These are phyloP conservation scores for Eufriesea mexicana DNA, from an alignment of 1,140 invertebrate species.

Conservation along the genomic window DNA sequence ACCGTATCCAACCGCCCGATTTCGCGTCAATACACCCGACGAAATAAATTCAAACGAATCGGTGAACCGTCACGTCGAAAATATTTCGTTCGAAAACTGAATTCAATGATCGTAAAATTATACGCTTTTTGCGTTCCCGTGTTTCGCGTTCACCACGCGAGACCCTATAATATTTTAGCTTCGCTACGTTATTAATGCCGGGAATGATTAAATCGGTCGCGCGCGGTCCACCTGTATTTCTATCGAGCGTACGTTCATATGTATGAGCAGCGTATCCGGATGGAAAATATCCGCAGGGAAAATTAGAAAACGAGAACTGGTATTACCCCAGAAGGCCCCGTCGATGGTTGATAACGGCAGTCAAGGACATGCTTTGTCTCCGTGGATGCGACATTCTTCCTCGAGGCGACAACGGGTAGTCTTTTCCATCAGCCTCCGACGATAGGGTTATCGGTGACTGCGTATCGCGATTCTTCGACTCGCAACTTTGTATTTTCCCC, in stretches of 20 bases:
- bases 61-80: conserved; percentile 28
- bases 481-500: conserved; percentile 13
- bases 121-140: conserved; percentile 17
- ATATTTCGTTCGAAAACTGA: conserved; percentile 43
- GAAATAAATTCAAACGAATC: conserved; percentile 40
- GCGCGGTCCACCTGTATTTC: neutral
- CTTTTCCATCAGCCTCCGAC: conserved; percentile 40
- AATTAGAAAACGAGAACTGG: neutral
- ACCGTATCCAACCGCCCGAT: neutral
- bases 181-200: conserved; percentile 27
- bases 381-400: conserved; percentile 69
- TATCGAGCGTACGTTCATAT: no score
- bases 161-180: conserved; percentile 12
- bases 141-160: conserved; percentile 8
- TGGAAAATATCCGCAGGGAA: neutral
- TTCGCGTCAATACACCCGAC: conserved; percentile 26
- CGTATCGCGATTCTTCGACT: conserved; percentile 43
- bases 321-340: conserved; percentile 75
- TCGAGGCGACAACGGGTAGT: conserved; percentile 55
- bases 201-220: neutral
- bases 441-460: conserved; percentile 42
- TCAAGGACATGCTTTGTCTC: conserved; percentile 76
- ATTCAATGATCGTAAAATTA: conserved; percentile 52
- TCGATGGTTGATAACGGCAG: conserved; percentile 77
- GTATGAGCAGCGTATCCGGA: no score